Percentiles rank a stretch among this genome's conserved stretches.
Evolutionary conservation across 2,113 vertebrate genomes (phyloP).

Genomic region (Corynorhinus townsendii): DNA sequence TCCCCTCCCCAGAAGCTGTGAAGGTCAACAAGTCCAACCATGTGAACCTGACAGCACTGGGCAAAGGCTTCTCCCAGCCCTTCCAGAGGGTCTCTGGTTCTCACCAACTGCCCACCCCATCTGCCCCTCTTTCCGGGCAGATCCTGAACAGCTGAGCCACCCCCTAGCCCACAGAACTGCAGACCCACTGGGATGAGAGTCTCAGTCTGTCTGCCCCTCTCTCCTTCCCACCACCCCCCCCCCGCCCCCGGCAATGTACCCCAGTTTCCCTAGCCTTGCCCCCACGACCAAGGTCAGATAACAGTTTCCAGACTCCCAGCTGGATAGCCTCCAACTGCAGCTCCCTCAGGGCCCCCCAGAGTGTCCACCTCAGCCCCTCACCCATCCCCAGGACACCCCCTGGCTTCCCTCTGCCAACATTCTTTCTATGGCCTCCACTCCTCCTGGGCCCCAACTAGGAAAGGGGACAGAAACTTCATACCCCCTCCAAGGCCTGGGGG

Average conservation of each 20-base stretch:
- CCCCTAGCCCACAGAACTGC: neutral
- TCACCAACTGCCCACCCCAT: neutral
- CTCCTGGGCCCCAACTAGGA: neutral
- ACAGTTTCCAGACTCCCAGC: neutral
- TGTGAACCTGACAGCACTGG: conserved; percentile 18
- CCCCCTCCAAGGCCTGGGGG: conserved; percentile 41
- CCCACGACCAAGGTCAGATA: conserved; percentile 45
- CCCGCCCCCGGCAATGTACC: too few relatives aligned
- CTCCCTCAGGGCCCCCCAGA: neutral
- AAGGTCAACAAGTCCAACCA: conserved; percentile 63
- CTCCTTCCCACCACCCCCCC: neutral
- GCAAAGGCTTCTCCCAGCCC: neutral
- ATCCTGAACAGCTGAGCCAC: neutral
- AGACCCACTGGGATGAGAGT: neutral
- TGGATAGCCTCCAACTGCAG: neutral
- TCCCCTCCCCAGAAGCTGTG: conserved; percentile 53
- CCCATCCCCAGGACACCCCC: neutral
- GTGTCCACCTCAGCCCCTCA: neutral
- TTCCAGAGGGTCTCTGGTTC: neutral
- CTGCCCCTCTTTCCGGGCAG: neutral
- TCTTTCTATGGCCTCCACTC: neutral
- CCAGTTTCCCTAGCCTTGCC: neutral
- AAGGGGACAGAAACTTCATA: conserved; percentile 14
- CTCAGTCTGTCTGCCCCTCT: neutral
- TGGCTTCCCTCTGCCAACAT: neutral